Evolutionary conservation across 2,797 vertebrate genomes (phyloP).

Genomic region (Jordanella pulchra): DNA sequence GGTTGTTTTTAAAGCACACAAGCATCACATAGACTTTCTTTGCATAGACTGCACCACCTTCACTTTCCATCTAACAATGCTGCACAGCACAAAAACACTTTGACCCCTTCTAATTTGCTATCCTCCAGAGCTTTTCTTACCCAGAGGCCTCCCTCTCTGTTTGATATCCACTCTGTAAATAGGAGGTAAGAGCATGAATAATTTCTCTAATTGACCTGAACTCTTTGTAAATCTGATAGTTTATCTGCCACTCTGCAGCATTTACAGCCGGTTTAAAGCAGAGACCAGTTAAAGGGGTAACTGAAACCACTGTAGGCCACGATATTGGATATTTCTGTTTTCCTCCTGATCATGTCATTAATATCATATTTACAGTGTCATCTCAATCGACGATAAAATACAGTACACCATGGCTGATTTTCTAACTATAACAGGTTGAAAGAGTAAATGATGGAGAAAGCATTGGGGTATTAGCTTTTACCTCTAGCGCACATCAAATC

Average conservation of each 20-base stretch:
- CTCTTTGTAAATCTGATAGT: constrained; percentile 49
- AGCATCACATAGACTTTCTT: constrained; percentile 64
- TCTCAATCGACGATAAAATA: constrained; percentile 38
- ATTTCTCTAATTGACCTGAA: constrained; percentile 65
- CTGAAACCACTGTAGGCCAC: constrained; percentile 32
- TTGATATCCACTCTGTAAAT: constrained; percentile 52
- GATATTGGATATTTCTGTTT: constrained; percentile 39
- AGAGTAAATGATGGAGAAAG: constrained; percentile 49
- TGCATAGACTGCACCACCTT: constrained; percentile 71
- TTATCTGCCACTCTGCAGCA: constrained; percentile 48
- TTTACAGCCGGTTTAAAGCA: constrained; percentile 40
- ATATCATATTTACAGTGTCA: constrained; percentile 67
- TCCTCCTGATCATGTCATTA: constrained; percentile 8
- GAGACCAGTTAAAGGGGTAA: constrained; percentile 43
- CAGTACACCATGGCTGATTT: constrained; percentile 53
- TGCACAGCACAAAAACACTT: constrained; percentile 41
- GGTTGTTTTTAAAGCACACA: constrained; percentile 62
- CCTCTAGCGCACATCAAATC: constrained; percentile 57
- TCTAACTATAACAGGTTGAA: constrained; percentile 56
- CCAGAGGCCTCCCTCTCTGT: constrained; percentile 54
- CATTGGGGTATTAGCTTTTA: constrained; percentile 41
- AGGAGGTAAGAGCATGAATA: constrained; percentile 63
- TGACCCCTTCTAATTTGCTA: constrained; percentile 55
- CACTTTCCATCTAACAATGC: constrained; percentile 48
- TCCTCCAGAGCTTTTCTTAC: constrained; percentile 60